phyloP scores from a whole-genome alignment of 1,140 invertebrate genomes.

The Steinernema feltiae region DNA sequence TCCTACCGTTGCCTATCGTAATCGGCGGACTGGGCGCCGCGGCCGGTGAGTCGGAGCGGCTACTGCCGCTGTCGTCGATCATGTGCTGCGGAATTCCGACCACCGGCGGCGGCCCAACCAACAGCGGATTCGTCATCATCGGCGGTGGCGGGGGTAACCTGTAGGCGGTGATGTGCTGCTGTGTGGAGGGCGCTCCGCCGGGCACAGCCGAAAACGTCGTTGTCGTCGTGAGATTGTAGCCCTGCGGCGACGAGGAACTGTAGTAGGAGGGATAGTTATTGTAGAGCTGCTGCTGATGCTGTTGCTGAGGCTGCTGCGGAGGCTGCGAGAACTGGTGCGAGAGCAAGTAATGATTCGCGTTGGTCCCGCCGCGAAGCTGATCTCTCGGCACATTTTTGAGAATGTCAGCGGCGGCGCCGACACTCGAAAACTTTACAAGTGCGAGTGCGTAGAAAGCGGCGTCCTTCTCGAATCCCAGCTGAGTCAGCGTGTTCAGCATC shows the following conservation, averaged over 20 bases:
- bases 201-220: neutral
- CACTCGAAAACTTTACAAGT: conserved; percentile 47
- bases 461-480: conserved; percentile 48
- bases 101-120: neutral
- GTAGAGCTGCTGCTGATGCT: conserved; percentile 14
- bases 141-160: conserved; percentile 1
- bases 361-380: conserved; percentile 5
- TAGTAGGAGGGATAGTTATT: conserved; percentile 10
- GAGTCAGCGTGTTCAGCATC: conserved; percentile 39
- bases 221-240: neutral
- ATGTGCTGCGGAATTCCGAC: neutral
- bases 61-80: conserved; percentile 4
- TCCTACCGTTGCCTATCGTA: neutral
- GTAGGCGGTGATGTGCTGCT: neutral
- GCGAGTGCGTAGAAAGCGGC: conserved; percentile 48
- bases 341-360: neutral
- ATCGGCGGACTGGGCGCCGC: conserved; percentile 1
- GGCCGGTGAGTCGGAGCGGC: neutral
- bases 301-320: no score
- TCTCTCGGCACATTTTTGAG: conserved; percentile 25
- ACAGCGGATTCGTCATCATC: neutral
- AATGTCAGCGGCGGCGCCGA: conserved; percentile 37
- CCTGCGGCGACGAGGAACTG: neutral
- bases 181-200: neutral
- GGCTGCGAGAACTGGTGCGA: conserved; percentile 8